Evolutionary conservation across 2,113 vertebrate genomes (phyloP).

Genomic region (Carassius carassius): DNA sequence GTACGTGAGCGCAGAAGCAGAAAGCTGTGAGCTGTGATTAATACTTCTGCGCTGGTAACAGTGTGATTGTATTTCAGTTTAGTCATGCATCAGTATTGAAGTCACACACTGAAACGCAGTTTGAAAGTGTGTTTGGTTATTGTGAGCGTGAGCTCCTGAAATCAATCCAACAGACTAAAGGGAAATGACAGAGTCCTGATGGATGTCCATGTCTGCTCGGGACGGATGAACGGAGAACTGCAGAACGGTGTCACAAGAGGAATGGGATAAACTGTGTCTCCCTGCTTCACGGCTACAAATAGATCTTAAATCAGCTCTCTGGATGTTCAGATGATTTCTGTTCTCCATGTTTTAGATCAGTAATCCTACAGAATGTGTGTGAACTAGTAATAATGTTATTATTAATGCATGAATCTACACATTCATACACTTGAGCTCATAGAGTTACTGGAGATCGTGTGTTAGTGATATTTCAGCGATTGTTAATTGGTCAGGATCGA

Average conservation of each 20-base stretch:
- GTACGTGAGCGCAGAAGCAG: constrained; percentile 61
- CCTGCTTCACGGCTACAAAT: not conserved
- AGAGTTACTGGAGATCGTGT: not conserved
- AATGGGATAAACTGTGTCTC: constrained; percentile 21
- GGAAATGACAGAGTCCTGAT: constrained; percentile 4
- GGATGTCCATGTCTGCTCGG: constrained; percentile 14
- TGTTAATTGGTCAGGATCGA: not conserved
- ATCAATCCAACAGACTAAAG: constrained; percentile 29
- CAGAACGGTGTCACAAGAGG: constrained; percentile 1
- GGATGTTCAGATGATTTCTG: not conserved
- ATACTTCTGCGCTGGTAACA: not conserved
- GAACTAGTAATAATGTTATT: not conserved
- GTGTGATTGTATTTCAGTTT: not conserved
- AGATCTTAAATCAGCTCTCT: not conserved
- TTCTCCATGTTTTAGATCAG: not conserved
- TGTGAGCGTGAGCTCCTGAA: constrained; percentile 6
- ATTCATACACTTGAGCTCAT: not conserved
- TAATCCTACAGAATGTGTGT: not conserved
- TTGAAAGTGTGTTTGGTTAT: constrained; percentile 24
- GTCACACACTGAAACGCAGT: not conserved
- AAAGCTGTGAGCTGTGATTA: constrained; percentile 3
- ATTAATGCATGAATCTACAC: too few relatives aligned
- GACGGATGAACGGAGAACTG: not conserved
- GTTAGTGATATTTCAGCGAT: not conserved
- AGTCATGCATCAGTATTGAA: not conserved